Base-by-base conservation (phyloP, 2,113 vertebrate species). In the Heterochromis multidens region DNA sequence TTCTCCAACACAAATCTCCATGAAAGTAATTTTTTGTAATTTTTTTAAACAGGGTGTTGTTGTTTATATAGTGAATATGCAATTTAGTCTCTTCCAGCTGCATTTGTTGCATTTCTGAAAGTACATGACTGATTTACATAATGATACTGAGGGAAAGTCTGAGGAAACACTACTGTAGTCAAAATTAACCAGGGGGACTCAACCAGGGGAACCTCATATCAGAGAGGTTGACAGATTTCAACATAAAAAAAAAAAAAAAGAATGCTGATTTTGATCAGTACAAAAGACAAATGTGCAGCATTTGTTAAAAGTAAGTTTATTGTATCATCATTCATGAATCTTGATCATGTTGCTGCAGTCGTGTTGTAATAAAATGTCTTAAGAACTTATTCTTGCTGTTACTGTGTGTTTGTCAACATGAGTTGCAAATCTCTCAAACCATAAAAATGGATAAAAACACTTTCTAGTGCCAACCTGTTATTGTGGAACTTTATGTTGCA, bases 151-250 rank as follows among this genome's bases (percentile, higher is more conserved):
- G 13, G 13, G 14, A 59, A 4, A 0, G 23, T 59, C 57, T 59
- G 13, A 6, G 23, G 23, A 2, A 59, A 4, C 3, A 58, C 23
- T 27, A 59, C 23, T 25, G 6, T 59, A 59, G 7, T 59, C 23
- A 27, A 59, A 59, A 7, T 59, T 19, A 52, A n/a, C n/a, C n/a
- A n/a, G n/a, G 2, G 17, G 12, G 12, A 58, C 25, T 25, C 25
- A 58, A 27, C 6, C 0, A 58, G 7, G n/a, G 23, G 11, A 58
- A 58, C 12, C 7, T 5, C 6, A 16, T 2, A 27, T 58, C 57
- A 58, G 25, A 58, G 23, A 7, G 13, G 12, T 7, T 58, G 7
- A 60, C 27, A 4, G 0, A 17, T 60, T 27, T 60, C 7, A 60
- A 29, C 25, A 60, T 29, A 4, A 21, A n/a, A 46, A 46, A 5